Evolutionary conservation across 2,888 invertebrate species (phyloP).

Genomic region (Melangyna quadrimaculata): DNA sequence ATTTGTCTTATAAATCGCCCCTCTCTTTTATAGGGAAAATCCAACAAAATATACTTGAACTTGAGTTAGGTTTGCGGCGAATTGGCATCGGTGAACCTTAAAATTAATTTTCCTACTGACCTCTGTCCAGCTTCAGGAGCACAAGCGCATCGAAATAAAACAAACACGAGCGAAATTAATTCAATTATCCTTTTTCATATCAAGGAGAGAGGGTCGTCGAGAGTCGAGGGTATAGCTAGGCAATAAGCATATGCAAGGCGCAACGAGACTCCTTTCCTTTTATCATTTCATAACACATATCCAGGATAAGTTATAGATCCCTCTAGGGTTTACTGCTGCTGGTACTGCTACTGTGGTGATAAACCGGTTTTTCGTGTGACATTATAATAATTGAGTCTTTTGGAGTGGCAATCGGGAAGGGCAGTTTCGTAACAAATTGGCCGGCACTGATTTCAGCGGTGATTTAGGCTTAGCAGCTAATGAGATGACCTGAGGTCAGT

Average conservation of each 20-base stretch:
- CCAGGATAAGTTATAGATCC: constrained; percentile 18
- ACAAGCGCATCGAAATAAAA: constrained; percentile 25
- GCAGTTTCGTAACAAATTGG: constrained; percentile 51
- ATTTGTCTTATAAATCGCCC: neutral
- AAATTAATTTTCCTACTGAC: constrained; percentile 61
- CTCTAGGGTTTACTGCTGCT: constrained; percentile 14
- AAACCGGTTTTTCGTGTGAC: constrained; percentile 40
- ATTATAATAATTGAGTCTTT: constrained; percentile 32
- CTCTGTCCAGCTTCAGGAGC: constrained; percentile 45
- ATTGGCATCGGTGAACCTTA: constrained; percentile 51
- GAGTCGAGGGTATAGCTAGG: neutral
- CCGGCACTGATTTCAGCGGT: constrained; percentile 53
- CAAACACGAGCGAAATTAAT: neutral
- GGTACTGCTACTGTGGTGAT: neutral
- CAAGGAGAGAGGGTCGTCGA: neutral
- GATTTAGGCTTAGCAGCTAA: constrained; percentile 31
- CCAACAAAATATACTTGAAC: constrained; percentile 58
- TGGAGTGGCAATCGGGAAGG: constrained; percentile 11
- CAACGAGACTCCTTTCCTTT: constrained; percentile 8
- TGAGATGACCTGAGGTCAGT: constrained; percentile 66
- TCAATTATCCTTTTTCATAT: neutral
- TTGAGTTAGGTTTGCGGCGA: constrained; percentile 27
- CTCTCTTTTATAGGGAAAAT: neutral
- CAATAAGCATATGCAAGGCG: neutral
- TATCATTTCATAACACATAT: constrained; percentile 1